phyloP scores from a whole-genome alignment of 1,140 invertebrate genomes.

The Gonioctena quinquepunctata region DNA sequence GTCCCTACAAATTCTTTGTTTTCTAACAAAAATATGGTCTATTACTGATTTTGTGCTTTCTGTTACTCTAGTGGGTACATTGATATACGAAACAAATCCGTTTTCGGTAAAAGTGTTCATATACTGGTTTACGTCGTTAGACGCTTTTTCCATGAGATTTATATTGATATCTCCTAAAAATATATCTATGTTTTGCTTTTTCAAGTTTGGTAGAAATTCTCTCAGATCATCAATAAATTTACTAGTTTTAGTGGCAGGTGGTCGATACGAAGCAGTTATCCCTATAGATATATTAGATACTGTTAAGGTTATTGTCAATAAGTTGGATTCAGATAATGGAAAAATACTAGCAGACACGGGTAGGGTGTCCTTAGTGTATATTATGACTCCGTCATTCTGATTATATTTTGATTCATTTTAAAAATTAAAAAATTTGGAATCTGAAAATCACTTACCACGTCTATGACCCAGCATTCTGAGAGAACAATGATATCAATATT shows the following conservation, averaged over 20 bases:
- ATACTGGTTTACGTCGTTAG: background rate
- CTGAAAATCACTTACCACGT: background rate
- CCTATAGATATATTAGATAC: background rate
- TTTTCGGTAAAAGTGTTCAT: background rate
- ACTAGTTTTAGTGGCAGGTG: background rate
- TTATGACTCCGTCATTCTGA: background rate
- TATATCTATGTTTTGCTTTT: background rate
- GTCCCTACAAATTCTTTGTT: background rate
- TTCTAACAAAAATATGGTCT: background rate
- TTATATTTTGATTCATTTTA: background rate
- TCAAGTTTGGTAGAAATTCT: background rate
- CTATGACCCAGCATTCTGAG: background rate
- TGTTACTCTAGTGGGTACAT: background rate
- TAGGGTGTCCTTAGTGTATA: no score
- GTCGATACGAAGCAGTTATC: background rate
- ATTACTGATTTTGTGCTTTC: background rate
- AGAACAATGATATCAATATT: no score
- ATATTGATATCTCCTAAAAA: background rate
- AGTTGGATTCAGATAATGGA: background rate
- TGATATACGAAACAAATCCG: background rate
- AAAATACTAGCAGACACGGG: no score
- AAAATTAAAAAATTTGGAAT: background rate
- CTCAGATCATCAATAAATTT: background rate
- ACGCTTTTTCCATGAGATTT: background rate
- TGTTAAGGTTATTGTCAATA: background rate